Base-by-base conservation (phyloP, 2,888 invertebrate genomes). In the Cyclophora albipunctata region DNA sequence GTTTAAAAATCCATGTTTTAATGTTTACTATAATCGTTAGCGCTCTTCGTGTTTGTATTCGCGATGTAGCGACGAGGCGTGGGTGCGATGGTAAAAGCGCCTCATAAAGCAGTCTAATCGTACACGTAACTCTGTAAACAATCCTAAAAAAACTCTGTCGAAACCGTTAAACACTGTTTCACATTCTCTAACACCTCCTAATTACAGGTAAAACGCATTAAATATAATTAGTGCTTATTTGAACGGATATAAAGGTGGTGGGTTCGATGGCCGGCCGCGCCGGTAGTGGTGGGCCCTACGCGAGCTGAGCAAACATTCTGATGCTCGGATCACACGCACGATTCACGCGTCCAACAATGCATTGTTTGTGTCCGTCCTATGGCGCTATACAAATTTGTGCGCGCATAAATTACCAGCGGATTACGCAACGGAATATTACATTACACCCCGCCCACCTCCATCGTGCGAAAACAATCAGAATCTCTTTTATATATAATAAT, bases 201-300 rank as follows among this genome's bases (percentile, higher is more conserved):
- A 87, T 87, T 85, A 81, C 83, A 78, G 80, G 81, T 82, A 81
- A 83, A 83, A 79, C 82, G 84, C 78, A 82, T 83, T 80, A 78
- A 77, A 81, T 81, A 73, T 79, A 84, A 81, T 87, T 85, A 85
- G 85, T 82, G 72, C 73, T 78, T 73, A 79, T 83, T 83, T 77
- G 78, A 75, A 73, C 72, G 81, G 78, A 78, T 79, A 80, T 78
- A 81, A 77, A 78, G 63, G 67, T 58, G 60, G 55, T 64, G 72
- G 71, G 83, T 79, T 85, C 84, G 79, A 73, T 66, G 84, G 67
- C 81, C 51, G 50, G n/a, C n/a, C 44, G 34, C 7, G 48, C 45
- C 34, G 45, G 42, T 42, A 47, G 48, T 46, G 51, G 43, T 6
- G 3, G 20, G 43, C 6, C 3, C 43, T 20, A 43, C 6, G 4